Conservation (phyloP, 2,113 vertebrate species). For the Pogonocichla stellata region DNA sequence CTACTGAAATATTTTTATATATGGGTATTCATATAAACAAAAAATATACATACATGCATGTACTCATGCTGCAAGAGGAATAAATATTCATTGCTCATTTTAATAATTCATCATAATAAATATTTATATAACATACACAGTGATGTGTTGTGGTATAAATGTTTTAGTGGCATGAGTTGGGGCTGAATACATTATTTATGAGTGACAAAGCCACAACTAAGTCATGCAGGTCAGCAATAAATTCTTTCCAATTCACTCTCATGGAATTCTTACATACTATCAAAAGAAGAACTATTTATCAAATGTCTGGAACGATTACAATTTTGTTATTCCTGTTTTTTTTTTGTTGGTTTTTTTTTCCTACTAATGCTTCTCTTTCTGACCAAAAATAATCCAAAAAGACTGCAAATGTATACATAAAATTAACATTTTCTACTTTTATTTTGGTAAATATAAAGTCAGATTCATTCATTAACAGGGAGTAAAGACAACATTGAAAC, state of each 20-base stretch:
- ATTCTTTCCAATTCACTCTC: constrained; percentile 24
- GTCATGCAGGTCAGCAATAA: constrained; percentile 55
- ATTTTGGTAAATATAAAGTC: neutral
- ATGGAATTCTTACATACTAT: neutral
- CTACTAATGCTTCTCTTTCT: neutral
- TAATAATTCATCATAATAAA: constrained; percentile 73
- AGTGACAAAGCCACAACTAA: constrained; percentile 55
- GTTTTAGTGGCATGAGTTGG: constrained; percentile 63
- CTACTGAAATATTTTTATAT: neutral
- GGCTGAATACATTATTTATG: constrained; percentile 64
- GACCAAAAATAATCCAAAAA: neutral
- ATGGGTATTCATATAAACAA: neutral
- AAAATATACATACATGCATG: neutral
- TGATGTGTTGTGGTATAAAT: constrained; percentile 65
- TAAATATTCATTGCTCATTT: constrained; percentile 67
- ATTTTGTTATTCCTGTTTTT: neutral
- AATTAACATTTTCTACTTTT: neutral
- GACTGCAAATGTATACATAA: fast-evolving
- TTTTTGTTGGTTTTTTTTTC: neutral
- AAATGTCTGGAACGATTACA: neutral
- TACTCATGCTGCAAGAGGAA: neutral
- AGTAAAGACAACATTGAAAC: neutral
- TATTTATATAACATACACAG: constrained; percentile 72
- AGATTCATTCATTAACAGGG: neutral
- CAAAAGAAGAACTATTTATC: neutral